These are phyloP conservation scores for Heliconius himera DNA, from an alignment of 1,140 invertebrate species.

Conservation along the genomic window DNA sequence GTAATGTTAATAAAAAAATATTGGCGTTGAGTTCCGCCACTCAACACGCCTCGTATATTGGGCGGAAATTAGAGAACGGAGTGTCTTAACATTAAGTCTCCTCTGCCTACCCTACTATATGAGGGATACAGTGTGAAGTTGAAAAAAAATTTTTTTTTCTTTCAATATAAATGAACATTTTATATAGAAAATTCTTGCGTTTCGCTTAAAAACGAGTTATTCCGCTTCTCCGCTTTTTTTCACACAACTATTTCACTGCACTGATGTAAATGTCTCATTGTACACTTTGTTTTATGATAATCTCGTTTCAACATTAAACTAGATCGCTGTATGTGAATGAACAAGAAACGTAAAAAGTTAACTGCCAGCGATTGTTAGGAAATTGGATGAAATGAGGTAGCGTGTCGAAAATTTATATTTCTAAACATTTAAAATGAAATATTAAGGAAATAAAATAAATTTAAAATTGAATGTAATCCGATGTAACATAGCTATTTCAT, in stretches of 20 bases:
- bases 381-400: slow-evolving; percentile 15
- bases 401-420: slow-evolving; percentile 14
- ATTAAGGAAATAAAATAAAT: neutral
- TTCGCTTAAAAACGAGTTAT: neutral
- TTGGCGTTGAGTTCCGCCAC: no score
- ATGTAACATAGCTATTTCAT: neutral
- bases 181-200: neutral
- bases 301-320: slow-evolving; percentile 29
- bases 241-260: slow-evolving; percentile 28
- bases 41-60: no score
- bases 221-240: neutral
- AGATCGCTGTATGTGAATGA: slow-evolving; percentile 30
- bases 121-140: no score
- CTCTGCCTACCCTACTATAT: no score
- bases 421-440: neutral
- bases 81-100: no score
- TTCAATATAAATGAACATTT: neutral
- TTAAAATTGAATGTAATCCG: neutral
- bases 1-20: neutral
- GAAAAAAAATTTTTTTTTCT: neutral
- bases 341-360: slow-evolving; percentile 21
- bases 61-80: no score
- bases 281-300: slow-evolving; percentile 33
- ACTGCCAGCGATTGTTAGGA: slow-evolving; percentile 6
- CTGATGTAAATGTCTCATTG: slow-evolving; percentile 36